Evolutionary conservation across 2,113 vertebrate species (phyloP).

Genomic region (Eurystomus gularis): DNA sequence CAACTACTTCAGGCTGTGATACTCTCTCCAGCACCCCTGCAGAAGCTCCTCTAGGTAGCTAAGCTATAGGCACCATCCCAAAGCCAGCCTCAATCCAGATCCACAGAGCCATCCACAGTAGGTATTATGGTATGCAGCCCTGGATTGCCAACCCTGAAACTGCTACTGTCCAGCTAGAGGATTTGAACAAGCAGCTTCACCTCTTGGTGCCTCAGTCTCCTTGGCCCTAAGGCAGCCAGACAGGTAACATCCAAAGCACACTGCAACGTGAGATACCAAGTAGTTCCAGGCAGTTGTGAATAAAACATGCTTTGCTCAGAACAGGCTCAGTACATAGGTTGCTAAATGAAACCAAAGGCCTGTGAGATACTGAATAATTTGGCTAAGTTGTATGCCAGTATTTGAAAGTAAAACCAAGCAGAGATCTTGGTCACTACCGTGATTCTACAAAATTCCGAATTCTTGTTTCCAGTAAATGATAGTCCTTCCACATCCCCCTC

Average conservation of each 20-base stretch:
- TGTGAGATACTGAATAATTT: neutral
- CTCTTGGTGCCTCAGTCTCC: too few species aligned
- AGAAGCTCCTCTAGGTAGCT: neutral
- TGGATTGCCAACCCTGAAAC: neutral
- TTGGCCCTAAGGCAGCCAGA: neutral
- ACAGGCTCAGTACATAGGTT: neutral
- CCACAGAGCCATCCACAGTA: neutral
- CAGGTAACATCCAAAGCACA: neutral
- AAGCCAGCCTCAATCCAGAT: too few species aligned
- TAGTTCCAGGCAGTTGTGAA: neutral
- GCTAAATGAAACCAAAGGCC: neutral
- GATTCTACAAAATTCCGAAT: neutral
- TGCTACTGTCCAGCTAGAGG: neutral
- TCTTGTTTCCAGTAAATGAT: neutral
- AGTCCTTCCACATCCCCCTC: neutral
- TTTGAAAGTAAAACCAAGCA: neutral
- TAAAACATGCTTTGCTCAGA: neutral
- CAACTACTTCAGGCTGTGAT: neutral
- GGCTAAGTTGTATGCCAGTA: neutral
- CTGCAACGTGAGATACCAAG: neutral
- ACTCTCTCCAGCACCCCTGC: neutral
- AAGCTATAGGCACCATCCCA: neutral
- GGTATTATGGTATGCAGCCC: neutral
- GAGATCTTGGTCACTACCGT: neutral
- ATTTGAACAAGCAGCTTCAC: neutral